Percentiles rank a stretch among this genome's conserved stretches.
These are phyloP conservation scores for Melinopterus prodromus DNA, from an alignment of 2,888 invertebrate species.

Conservation along the genomic window DNA sequence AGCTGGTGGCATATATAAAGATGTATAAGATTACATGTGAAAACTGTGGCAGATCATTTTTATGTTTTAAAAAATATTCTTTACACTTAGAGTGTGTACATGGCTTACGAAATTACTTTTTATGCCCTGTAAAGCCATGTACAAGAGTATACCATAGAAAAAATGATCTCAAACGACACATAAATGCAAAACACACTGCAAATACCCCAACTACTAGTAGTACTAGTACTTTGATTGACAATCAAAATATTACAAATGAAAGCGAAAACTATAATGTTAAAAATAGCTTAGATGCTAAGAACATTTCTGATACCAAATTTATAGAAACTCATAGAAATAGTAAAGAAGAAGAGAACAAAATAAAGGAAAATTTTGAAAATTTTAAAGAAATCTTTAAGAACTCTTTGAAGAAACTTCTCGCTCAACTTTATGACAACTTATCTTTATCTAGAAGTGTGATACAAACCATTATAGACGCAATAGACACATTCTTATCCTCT, in stretches of 20 bases:
- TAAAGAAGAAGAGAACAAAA: slow-evolving; percentile 5
- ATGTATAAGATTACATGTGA: neutral
- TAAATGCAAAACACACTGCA: neutral
- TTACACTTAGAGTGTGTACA: slow-evolving; percentile 20
- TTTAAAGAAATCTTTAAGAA: neutral
- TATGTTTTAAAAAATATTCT: slow-evolving; percentile 12
- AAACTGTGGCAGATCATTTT: neutral
- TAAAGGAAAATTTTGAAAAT: slow-evolving; percentile 8
- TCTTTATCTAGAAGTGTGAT: neutral
- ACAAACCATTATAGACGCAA: neutral
- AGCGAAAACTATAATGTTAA: neutral
- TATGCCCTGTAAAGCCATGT: neutral
- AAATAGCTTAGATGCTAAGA: slow-evolving; percentile 16
- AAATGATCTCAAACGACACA: neutral
- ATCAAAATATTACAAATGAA: neutral
- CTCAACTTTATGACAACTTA: neutral
- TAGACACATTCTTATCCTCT: neutral
- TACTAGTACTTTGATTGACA: neutral
- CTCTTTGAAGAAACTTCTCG: neutral
- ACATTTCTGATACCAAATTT: slow-evolving; percentile 11
- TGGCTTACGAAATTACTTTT: neutral
- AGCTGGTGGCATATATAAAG: neutral
- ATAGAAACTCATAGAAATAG: slow-evolving; percentile 17
- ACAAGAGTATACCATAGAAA: slow-evolving; percentile 7
- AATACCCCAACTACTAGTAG: neutral